Base-by-base conservation (phyloP, 2,888 invertebrate species). In the Philereme vetulata region DNA sequence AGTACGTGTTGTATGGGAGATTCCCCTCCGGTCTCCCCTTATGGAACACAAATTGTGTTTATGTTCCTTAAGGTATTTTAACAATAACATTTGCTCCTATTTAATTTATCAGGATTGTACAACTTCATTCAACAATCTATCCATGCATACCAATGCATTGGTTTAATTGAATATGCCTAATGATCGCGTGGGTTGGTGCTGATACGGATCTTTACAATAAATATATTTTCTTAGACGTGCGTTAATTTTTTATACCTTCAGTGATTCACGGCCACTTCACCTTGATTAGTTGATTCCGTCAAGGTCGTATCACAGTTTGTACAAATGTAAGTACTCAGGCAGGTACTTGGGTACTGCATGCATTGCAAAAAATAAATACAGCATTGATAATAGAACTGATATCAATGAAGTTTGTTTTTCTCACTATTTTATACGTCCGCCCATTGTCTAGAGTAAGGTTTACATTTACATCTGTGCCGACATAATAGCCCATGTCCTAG, bases 361-460 rank as follows among this genome's bases (percentile, higher is more conserved):
- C 47, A 58, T 56, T 51, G 51, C 45, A 65, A 70, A 64, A 67
- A 74, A 76, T 69, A 75, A 74, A 68, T 71, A 71, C 56, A 68
- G 51, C 66, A 75, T 71, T 71, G 71, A 71, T 72, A 75, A 72
- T 76, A 72, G 67, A 72, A 74, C 72, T 74, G 71, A 67, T 70
- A 72, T 72, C 68, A 71, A 74, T 74, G 72, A 70, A 70, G 66
- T 72, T 68, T 72, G 72, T 78, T 78, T 79, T 81, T 80, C 81
- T 83, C 84, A 84, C 82, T 85, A 84, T 81, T 77, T 77, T 73
- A 71, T 72, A 82, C 84, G 81, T 86, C 87, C 90, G 89, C 66
- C 81, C 78, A 88, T 90, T 88, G 88, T 88, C 72, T 77, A 7
- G 35, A 6, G 54, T 65, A 66, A 72, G 57, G 62, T 58, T 62